A percentile compares a stretch with the other conserved stretches of the same genome.
Conservation (phyloP, 2,888 invertebrate genomes). For the Seira musarum region DNA sequence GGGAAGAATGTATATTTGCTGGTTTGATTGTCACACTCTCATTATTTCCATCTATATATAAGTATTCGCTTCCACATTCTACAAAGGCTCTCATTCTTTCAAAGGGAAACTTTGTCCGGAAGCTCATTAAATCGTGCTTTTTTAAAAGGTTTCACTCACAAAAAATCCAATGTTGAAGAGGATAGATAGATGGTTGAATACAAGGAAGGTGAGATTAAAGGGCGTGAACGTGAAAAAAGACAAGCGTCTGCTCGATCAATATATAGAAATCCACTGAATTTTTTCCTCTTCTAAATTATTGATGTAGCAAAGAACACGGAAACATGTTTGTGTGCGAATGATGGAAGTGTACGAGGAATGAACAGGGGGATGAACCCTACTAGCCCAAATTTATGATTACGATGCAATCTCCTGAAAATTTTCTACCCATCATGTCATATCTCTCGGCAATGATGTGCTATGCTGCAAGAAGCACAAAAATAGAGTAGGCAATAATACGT, state of each 20-base stretch:
- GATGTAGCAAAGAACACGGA: no score
- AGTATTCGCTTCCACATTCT: not conserved
- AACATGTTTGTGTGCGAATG: no score
- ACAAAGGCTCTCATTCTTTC: not conserved
- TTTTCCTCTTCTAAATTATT: no score
- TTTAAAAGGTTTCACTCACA: not conserved
- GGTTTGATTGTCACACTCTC: conserved; percentile 9
- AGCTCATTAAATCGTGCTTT: not conserved
- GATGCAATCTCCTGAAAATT: no score
- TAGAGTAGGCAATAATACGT: no score
- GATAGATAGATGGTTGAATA: not conserved
- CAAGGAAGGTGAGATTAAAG: conserved; percentile 3
- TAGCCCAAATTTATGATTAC: no score
- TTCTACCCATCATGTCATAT: no score
- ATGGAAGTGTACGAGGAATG: no score
- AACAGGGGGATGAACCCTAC: no score
- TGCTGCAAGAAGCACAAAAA: no score
- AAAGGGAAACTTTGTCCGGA: not conserved
- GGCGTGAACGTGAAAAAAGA: not conserved
- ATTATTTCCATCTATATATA: not conserved
- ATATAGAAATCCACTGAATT: not conserved
- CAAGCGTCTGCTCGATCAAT: not conserved
- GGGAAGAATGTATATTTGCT: not conserved
- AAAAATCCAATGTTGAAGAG: not conserved
- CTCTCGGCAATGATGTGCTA: no score